A percentile compares a stretch with the other conserved stretches of the same genome.
Evolutionary conservation across 1,140 invertebrate species (phyloP).

Genomic region (Amphibalanus amphitrite): DNA sequence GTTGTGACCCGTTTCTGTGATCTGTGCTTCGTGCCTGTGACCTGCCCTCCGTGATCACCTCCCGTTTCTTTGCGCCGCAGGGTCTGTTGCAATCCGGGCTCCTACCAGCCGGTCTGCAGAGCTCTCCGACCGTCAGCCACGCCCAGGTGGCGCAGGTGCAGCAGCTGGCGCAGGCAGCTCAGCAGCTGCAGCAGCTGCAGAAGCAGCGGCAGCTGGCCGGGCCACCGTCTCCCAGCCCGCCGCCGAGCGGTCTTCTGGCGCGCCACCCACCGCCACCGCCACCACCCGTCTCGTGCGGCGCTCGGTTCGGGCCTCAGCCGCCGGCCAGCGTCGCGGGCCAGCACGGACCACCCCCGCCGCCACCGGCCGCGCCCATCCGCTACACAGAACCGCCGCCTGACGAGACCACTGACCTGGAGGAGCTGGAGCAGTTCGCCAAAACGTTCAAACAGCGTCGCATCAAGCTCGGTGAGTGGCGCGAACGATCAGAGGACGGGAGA

Average conservation of each 20-base stretch:
- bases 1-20: too few species aligned
- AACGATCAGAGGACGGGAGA: neutral
- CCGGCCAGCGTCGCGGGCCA: slow-evolving; percentile 12
- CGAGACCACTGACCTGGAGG: slow-evolving; percentile 85
- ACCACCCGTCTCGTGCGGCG: slow-evolving; percentile 11
- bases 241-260: slow-evolving; percentile 8
- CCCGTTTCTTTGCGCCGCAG: slow-evolving; percentile 11
- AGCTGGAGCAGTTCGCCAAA: slow-evolving; percentile 90
- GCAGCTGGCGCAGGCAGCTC: slow-evolving; percentile 57
- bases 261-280: slow-evolving; percentile 10
- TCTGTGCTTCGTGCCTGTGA: too few species aligned
- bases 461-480: slow-evolving; percentile 49
- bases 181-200: slow-evolving; percentile 34
- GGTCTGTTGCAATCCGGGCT: slow-evolving; percentile 22
- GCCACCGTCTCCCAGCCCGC: slow-evolving; percentile 12
- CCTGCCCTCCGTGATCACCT: too few species aligned
- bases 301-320: slow-evolving; percentile 16
- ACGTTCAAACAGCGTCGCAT: slow-evolving; percentile 90
- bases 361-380: slow-evolving; percentile 14
- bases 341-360: slow-evolving; percentile 18
- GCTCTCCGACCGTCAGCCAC: slow-evolving; percentile 16
- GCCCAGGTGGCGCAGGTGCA: slow-evolving; percentile 66
- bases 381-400: slow-evolving; percentile 60
- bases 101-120: slow-evolving; percentile 24
- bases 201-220: slow-evolving; percentile 22